Evolutionary conservation across 2,797 vertebrate genomes (phyloP).

Genomic region (Ctenopoma multispine): DNA sequence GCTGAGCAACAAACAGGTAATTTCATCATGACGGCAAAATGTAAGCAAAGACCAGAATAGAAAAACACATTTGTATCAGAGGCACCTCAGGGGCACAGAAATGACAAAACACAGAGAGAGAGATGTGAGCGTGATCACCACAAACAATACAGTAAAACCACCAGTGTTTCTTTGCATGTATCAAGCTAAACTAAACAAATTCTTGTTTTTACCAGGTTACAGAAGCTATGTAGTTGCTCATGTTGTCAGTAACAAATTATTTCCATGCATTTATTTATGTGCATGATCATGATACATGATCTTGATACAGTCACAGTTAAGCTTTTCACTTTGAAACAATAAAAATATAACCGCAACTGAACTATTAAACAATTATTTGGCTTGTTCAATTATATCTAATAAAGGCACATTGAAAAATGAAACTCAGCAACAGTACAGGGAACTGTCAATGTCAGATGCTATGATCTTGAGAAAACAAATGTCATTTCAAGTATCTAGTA

Average conservation of each 20-base stretch:
- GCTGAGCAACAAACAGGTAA: constrained; percentile 34
- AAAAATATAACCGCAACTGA: not conserved
- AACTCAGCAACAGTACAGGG: too few relatives aligned
- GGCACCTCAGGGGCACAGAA: not conserved
- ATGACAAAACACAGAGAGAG: not conserved
- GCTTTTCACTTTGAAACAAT: not conserved
- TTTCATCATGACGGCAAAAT: constrained; percentile 48
- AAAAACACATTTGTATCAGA: constrained; percentile 41
- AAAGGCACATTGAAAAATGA: too few relatives aligned
- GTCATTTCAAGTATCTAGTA: not conserved
- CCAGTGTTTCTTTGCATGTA: not conserved
- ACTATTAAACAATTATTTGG: not conserved
- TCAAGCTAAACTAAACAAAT: not conserved
- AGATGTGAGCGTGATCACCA: not conserved
- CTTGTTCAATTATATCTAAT: not conserved
- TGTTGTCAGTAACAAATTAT: too few relatives aligned
- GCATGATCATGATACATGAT: too few relatives aligned
- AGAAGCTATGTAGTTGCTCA: too few relatives aligned
- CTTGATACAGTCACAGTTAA: not conserved
- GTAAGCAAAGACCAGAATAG: constrained; percentile 18
- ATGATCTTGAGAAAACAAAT: not conserved
- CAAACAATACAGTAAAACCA: not conserved
- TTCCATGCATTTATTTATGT: not conserved
- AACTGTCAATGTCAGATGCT: not conserved
- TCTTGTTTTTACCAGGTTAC: not conserved